A percentile compares a stretch with the other conserved stretches of the same genome.
Conservation (phyloP, 2,797 vertebrate genomes). For the Meriones psammophilus region DNA sequence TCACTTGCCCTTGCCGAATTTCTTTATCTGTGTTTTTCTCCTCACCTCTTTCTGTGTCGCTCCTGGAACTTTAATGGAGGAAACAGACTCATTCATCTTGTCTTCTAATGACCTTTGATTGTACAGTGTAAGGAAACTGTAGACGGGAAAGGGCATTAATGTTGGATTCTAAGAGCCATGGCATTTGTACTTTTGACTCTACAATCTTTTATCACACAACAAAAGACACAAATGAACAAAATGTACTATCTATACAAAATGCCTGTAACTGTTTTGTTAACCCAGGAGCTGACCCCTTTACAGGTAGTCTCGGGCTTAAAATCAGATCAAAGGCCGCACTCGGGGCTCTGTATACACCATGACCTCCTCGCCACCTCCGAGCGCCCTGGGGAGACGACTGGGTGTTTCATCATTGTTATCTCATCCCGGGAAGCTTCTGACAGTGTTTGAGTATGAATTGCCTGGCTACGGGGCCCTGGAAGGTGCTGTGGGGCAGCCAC, state of each 20-base stretch:
- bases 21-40: conserved; percentile 25
- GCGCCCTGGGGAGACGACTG: neutral
- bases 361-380: neutral
- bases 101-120: conserved; percentile 84
- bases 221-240: conserved; percentile 85
- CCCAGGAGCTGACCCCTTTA: conserved; percentile 73
- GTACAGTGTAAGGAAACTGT: conserved; percentile 79
- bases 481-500: neutral
- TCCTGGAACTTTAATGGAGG: conserved; percentile 75
- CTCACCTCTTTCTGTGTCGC: conserved; percentile 29
- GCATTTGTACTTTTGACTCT: conserved; percentile 83
- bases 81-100: conserved; percentile 80
- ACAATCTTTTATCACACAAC: conserved; percentile 81
- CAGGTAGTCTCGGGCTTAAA: conserved; percentile 73
- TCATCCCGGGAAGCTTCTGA: neutral
- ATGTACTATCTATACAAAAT: conserved; percentile 80
- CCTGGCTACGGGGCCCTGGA: neutral
- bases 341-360: neutral
- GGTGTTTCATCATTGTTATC: neutral
- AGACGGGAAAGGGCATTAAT: conserved; percentile 79
- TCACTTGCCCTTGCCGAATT: conserved; percentile 29
- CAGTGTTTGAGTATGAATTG: neutral
- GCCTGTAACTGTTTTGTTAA: conserved; percentile 83
- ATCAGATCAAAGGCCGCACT: conserved; percentile 76
- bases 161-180: conserved; percentile 78